phyloP scores from a whole-genome alignment of 2,113 vertebrate genomes.

The Zosterops lateralis region DNA sequence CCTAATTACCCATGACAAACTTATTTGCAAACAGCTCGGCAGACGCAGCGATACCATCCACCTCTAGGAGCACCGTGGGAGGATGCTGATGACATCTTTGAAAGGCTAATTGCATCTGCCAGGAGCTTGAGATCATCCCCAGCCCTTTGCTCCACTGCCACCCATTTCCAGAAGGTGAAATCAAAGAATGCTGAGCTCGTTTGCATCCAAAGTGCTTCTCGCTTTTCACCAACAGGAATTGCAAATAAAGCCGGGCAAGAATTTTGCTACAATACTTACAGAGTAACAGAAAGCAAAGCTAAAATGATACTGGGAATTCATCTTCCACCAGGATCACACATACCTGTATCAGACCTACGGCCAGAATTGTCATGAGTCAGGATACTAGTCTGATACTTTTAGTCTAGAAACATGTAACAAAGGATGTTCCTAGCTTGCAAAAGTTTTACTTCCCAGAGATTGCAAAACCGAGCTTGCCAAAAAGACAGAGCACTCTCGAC shows the following conservation, averaged over 20 bases:
- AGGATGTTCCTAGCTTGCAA: background rate
- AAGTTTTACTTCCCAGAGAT: background rate
- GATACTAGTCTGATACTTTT: background rate
- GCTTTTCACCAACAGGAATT: background rate
- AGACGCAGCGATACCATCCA: constrained; percentile 1
- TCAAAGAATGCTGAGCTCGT: background rate
- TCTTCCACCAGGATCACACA: background rate
- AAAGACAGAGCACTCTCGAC: background rate
- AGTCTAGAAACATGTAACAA: background rate
- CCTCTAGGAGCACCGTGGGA: background rate
- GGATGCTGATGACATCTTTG: constrained; percentile 5
- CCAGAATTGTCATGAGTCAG: background rate
- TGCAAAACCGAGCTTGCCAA: background rate
- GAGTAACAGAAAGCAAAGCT: background rate
- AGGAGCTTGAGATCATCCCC: background rate
- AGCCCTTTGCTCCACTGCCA: background rate
- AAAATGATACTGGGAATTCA: background rate
- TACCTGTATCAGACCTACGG: fast-evolving
- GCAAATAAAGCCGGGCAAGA: background rate
- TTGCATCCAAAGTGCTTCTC: background rate
- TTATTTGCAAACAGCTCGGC: background rate
- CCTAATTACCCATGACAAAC: constrained; percentile 10
- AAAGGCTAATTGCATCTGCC: constrained; percentile 1
- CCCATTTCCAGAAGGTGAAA: constrained; percentile 5
- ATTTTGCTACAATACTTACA: background rate